Evolutionary conservation across 2,797 vertebrate genomes (phyloP), one percentile per base, ranked within the genome.

Genomic region (Ptychadena robeensis): DNA sequence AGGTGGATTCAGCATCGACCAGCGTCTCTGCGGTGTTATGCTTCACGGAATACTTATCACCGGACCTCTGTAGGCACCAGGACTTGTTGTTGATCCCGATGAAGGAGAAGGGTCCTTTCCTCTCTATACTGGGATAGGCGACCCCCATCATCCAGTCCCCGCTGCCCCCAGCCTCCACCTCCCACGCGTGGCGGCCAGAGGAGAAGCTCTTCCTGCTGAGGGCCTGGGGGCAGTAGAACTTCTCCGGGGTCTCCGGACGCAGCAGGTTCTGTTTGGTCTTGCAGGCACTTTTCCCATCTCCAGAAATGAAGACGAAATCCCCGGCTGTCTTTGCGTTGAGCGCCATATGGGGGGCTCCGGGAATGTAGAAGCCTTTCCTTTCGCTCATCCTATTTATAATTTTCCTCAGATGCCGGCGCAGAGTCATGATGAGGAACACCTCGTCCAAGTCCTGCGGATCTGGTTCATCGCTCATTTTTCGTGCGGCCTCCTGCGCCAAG

Each of bases 131-230:
- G 57, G 67, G 57, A 44, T 71, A 80, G 25, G 67, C 48, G 34
- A 72, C 34, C 31, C 78, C 78, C 3, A 80, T 5, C 68, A 48
- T 80, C 66, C 48, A 71, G 15, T 61, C 59, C 34, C 68, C 78
- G 2, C 2, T 30, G 27, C 38, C 18, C 25, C 78, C 61, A 35
- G 57, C 37, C 32, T 80, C 68, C 1, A 80, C 68, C 38, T 80
- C 78, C 78, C 57, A 80, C 9, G 34, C 37, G 18, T 64, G 35
- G 14, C 25, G 35, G 9, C 68, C 78, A 8, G 35, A 44, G 2
- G n/a, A 9, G 72, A 71, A 80, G 9, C 32, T 31, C 34, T 15
- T n/a, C n/a, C 0, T 64, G 35, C 78, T 64, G 9, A 80, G 59
- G 2, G 40, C 68, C 57, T 72, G 78, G 6, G 5, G 25, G 0